phyloP scores from a whole-genome alignment of 2,888 invertebrate species.

The Pharmacophagus antenor region DNA sequence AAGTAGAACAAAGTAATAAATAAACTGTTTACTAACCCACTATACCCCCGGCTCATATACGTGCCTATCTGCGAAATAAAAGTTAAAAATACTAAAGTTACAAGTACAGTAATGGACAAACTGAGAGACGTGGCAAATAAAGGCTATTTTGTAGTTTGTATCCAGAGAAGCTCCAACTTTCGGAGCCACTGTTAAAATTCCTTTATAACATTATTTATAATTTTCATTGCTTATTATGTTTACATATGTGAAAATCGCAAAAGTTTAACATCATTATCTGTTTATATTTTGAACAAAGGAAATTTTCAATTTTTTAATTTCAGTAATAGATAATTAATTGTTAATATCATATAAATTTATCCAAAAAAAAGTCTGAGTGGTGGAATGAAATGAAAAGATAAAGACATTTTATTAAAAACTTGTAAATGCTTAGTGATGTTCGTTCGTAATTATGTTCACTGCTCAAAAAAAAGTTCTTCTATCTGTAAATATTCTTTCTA shows the following conservation, averaged over 20 bases:
- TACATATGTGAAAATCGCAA: too few relatives aligned
- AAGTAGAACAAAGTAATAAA: not conserved
- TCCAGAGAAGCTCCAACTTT: not conserved
- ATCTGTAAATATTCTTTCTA: too few relatives aligned
- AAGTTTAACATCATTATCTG: too few relatives aligned
- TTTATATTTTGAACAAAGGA: not conserved
- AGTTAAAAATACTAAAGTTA: not conserved
- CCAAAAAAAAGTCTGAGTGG: not conserved
- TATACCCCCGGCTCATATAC: not conserved
- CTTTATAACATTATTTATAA: not conserved
- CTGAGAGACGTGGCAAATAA: not conserved
- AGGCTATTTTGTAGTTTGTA: not conserved
- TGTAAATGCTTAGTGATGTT: too few relatives aligned
- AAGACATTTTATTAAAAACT: too few relatives aligned
- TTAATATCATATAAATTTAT: not conserved
- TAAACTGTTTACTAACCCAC: not conserved
- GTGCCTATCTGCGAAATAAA: not conserved
- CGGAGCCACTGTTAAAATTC: not conserved
- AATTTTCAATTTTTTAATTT: not conserved
- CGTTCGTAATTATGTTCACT: too few relatives aligned
- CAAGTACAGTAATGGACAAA: constrained; percentile 1
- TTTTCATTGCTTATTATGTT: not conserved
- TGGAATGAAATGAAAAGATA: too few relatives aligned
- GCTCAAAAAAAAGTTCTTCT: too few relatives aligned
- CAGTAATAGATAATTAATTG: not conserved